phyloP scores from a whole-genome alignment of 2,888 invertebrate genomes.

The Cheiracanthium punctorium region DNA sequence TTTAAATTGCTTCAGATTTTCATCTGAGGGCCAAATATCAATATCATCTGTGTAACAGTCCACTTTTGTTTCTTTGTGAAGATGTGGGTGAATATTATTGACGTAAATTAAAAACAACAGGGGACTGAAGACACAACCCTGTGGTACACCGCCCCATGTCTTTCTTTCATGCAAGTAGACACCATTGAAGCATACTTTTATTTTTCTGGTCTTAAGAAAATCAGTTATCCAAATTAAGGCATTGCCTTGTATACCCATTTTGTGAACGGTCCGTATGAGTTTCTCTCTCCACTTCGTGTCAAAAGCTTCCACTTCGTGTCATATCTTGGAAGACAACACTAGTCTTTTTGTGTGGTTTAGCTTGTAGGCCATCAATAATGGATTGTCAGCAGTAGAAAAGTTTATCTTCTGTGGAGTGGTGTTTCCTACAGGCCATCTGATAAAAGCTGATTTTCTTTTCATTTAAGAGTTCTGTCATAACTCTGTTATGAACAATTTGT shows the following conservation, averaged over 20 bases:
- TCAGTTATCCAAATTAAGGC: not conserved
- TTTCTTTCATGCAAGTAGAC: too few relatives aligned
- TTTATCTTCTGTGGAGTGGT: constrained; percentile 2
- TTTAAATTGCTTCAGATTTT: too few relatives aligned
- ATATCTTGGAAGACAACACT: not conserved
- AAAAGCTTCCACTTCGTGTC: not conserved
- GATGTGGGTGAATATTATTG: too few relatives aligned
- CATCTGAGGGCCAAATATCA: too few relatives aligned
- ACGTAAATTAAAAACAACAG: too few relatives aligned
- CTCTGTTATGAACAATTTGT: not conserved
- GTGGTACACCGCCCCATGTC: too few relatives aligned
- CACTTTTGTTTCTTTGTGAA: too few relatives aligned
- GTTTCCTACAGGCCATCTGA: not conserved
- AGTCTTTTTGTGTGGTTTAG: not conserved
- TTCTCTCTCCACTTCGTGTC: not conserved
- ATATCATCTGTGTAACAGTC: too few relatives aligned
- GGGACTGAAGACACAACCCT: too few relatives aligned
- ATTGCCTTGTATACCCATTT: not conserved
- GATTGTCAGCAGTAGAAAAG: not conserved
- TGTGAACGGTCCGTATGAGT: not conserved
- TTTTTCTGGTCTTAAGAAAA: too few relatives aligned
- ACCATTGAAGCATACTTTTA: too few relatives aligned
- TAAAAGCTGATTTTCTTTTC: not conserved
- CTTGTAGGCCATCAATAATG: not conserved
- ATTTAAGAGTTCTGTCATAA: not conserved